Base-by-base conservation (phyloP, 2,888 invertebrate species). In the Eupeodes luniger region DNA sequence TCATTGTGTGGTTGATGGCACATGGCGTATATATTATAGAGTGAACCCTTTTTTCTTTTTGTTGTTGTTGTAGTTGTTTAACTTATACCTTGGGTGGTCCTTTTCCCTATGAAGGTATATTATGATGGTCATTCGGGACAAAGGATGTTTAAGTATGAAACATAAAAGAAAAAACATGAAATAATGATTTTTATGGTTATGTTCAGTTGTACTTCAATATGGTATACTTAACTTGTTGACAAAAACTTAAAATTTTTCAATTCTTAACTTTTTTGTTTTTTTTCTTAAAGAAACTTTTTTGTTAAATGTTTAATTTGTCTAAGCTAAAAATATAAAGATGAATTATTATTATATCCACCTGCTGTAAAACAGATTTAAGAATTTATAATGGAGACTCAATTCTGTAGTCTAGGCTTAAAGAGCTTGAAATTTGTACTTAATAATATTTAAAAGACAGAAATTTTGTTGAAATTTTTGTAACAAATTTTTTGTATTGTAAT, bases 1-100 rank as follows among this genome's bases (percentile, higher is more conserved):
- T 55, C 61, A 66, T 61, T 81, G 69, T 62, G 49, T 80, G 67
- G 78, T 69, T 69, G 83, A 69, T 84, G 74, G 70, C 69, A 27
- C 55, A 51, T 44, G 66, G 16, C 16, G 40, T 47, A 44, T 51
- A 47, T 40, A 40, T 34, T 14, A 19, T 11, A 57, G 14, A 57
- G 19, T 44, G 10, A 14, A 57, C 11, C 57, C 57, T 70, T 70
- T 55, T 19, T 66, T 49, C 3, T 3, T 27, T 27, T 27, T 19
- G 16, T 55, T 6, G n/a, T 14, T 55, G 4, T 4, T 51, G 14
- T n/a, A n/a, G n/a, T 51, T 51, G 12, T 62, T 16, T 10, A 19
- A 53, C 36, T 11, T 36, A 12, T 69, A 44, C 44, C 44, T 14
- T 70, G 70, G 57, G 70, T 70, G 70, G 57, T 27, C 27, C 7